These are phyloP conservation scores for Gibbula magus DNA, from an alignment of 2,888 invertebrate genomes.

Conservation along the genomic window DNA sequence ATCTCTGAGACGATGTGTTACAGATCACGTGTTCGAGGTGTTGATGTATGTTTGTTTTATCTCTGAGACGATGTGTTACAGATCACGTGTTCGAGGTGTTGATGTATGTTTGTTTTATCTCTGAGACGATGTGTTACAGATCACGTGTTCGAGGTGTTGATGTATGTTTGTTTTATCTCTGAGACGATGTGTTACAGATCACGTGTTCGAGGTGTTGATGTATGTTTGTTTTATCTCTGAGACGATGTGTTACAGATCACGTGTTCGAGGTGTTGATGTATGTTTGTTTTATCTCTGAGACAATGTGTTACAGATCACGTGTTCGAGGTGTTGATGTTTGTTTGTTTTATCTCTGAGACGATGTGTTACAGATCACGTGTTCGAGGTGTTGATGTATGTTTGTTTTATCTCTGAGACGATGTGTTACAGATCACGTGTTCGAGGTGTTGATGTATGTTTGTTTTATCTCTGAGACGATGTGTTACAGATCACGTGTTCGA, in stretches of 20 bases:
- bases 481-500: conserved; percentile 83
- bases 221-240: conserved; percentile 75
- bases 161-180: conserved; percentile 76
- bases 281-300: conserved; percentile 67
- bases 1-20: conserved; percentile 52
- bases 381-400: conserved; percentile 82
- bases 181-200: conserved; percentile 77
- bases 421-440: conserved; percentile 81
- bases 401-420: no score
- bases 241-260: conserved; percentile 78
- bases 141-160: conserved; percentile 83
- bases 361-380: conserved; percentile 80
- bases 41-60: conserved; percentile 79
- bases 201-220: conserved; percentile 83
- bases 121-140: conserved; percentile 76
- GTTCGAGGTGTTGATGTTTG: conserved; percentile 82
- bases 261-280: conserved; percentile 83
- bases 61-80: conserved; percentile 71
- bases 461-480: not conserved
- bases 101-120: conserved; percentile 77
- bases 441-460: conserved; percentile 82
- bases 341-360: conserved; percentile 54
- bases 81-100: conserved; percentile 84
- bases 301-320: conserved; percentile 80
- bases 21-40: conserved; percentile 83